Conservation (phyloP, 1,140 invertebrate genomes). For the Drosophila mauritiana region DNA sequence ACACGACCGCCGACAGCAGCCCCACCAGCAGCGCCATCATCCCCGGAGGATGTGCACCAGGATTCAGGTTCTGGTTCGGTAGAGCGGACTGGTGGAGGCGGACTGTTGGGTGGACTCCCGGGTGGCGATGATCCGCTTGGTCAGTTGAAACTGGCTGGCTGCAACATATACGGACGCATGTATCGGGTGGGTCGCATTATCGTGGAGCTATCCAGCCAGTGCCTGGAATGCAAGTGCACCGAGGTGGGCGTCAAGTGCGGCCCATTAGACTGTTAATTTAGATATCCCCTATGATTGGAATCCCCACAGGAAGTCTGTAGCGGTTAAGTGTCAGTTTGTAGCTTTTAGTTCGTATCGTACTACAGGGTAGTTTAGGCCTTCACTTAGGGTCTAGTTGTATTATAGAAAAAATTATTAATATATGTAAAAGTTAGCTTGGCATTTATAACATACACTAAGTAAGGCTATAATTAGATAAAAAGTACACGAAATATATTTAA, state of each 20-base stretch:
- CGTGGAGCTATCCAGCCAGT: conserved; percentile 92
- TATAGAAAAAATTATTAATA: conserved; percentile 44
- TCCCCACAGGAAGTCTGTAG: conserved; percentile 17
- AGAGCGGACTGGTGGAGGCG: not conserved
- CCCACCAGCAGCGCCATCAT: conserved; percentile 26
- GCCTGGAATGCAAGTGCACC: conserved; percentile 94
- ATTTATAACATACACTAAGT: conserved; percentile 27
- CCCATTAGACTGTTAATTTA: conserved; percentile 87
- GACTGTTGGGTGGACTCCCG: not conserved
- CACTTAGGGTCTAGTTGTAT: no score
- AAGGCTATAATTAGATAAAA: not conserved
- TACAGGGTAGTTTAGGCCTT: conserved; percentile 22
- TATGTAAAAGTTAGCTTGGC: conserved; percentile 21
- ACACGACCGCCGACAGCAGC: conserved; percentile 26
- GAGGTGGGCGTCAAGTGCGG: conserved; percentile 94
- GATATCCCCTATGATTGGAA: conserved; percentile 21
- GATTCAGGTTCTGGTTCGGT: not conserved
- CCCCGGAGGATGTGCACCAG: conserved; percentile 10
- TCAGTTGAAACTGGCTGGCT: conserved; percentile 93
- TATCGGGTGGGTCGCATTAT: conserved; percentile 94
- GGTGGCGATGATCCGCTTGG: conserved; percentile 61
- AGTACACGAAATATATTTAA: conserved; percentile 2
- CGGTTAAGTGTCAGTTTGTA: conserved; percentile 22
- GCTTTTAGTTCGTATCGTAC: conserved; percentile 19
- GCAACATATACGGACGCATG: conserved; percentile 96